Conservation (phyloP, 1,140 invertebrate species). For the Nixonia krombeini region DNA sequence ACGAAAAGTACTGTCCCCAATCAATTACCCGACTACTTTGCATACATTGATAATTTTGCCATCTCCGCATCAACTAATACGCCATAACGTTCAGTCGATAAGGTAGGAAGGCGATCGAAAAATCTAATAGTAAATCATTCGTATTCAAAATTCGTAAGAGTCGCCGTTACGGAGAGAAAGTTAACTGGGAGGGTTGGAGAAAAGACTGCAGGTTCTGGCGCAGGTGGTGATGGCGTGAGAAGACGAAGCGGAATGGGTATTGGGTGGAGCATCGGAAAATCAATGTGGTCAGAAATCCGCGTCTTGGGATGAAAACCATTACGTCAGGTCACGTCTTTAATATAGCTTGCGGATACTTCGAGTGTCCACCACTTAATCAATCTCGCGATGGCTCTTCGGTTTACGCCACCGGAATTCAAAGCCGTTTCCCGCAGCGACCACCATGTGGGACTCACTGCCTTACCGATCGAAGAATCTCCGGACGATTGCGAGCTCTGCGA, state of each 20-base stretch:
- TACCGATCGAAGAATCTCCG: no score
- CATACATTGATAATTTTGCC: not conserved
- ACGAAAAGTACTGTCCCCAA: no score
- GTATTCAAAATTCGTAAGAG: no score
- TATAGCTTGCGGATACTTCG: slow-evolving; percentile 51
- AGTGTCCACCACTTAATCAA: slow-evolving; percentile 56
- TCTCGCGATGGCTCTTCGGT: slow-evolving; percentile 40
- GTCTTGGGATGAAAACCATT: slow-evolving; percentile 49
- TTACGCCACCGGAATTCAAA: not conserved
- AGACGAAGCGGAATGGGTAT: not conserved
- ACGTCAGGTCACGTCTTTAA: slow-evolving; percentile 69
- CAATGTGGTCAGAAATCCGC: slow-evolving; percentile 55
- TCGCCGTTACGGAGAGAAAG: no score
- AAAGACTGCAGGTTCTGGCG: slow-evolving; percentile 1
- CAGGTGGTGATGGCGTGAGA: slow-evolving; percentile 13
- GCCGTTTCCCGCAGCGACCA: no score
- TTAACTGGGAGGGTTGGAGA: slow-evolving; percentile 6
- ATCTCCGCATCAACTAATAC: no score
- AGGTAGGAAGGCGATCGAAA: no score
- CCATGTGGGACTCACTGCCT: no score
- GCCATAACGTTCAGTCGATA: no score
- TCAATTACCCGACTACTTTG: no score
- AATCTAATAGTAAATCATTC: no score
- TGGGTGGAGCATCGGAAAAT: slow-evolving; percentile 48
- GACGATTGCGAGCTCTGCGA: no score